Evolutionary conservation across 2,113 vertebrate genomes (phyloP).

Genomic region (Sphyrna mokarran): DNA sequence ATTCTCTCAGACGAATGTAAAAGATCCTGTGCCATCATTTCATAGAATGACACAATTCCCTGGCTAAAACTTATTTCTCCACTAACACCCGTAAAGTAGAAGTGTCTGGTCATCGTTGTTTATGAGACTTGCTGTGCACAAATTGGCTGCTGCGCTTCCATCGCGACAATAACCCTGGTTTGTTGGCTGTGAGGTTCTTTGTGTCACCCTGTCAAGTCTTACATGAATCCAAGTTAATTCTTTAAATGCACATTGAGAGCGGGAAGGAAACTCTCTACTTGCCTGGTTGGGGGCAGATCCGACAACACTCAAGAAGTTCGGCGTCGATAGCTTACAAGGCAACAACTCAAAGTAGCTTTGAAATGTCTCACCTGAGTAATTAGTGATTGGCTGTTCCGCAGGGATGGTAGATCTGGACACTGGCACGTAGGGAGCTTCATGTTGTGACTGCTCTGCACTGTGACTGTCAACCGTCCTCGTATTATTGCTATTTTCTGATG

Average conservation of each 20-base stretch:
- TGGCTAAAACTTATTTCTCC: neutral
- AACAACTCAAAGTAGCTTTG: too few species aligned
- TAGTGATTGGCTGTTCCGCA: slow-evolving; percentile 74
- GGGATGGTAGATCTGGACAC: slow-evolving; percentile 68
- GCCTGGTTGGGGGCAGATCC: neutral
- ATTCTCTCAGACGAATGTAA: neutral
- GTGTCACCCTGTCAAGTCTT: neutral
- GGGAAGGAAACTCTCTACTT: too few species aligned
- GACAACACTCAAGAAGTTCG: neutral
- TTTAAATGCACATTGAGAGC: neutral
- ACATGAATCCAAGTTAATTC: neutral
- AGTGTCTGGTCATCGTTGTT: neutral
- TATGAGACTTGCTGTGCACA: neutral
- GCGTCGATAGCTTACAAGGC: neutral
- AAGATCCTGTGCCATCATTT: neutral
- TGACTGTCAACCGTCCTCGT: slow-evolving; percentile 68
- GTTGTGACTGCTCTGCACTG: slow-evolving; percentile 68
- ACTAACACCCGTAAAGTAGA: neutral
- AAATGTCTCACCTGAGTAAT: slow-evolving; percentile 81
- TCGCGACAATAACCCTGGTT: neutral
- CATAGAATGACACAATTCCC: neutral
- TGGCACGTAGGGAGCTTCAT: slow-evolving; percentile 64
- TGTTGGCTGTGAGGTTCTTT: neutral
- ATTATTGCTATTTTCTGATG: slow-evolving; percentile 86
- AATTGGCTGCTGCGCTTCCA: neutral